Conservation (phyloP, 2,888 invertebrate genomes). For the Hydrotaea diabolus region DNA sequence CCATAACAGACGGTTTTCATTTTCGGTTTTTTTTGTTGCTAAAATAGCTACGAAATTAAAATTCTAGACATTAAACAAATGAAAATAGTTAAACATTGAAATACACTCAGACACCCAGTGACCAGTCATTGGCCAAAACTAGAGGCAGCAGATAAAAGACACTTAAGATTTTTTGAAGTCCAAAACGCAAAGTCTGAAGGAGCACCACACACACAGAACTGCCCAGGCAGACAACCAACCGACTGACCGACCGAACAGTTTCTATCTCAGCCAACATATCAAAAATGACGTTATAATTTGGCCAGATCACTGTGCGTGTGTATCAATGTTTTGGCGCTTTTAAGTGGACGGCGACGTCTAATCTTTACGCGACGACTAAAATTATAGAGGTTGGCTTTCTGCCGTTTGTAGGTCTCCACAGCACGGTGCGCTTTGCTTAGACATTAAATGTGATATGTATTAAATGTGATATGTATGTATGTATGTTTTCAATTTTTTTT, state of each 20-base stretch:
- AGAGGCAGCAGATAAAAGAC: constrained; percentile 9
- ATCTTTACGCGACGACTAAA: constrained; percentile 12
- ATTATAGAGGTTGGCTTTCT: constrained; percentile 54
- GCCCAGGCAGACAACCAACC: not conserved
- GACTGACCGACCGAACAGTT: constrained; percentile 8
- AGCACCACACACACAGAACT: constrained; percentile 9
- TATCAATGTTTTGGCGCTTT: constrained; percentile 65
- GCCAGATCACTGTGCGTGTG: not conserved
- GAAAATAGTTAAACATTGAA: constrained; percentile 62
- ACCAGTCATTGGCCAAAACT: constrained; percentile 17
- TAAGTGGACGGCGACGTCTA: constrained; percentile 46
- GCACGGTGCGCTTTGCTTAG: not conserved
- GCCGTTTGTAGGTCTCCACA: too few species aligned
- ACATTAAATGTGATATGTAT: not conserved
- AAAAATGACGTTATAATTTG: constrained; percentile 51
- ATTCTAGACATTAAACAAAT: constrained; percentile 65
- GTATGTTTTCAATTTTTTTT: constrained; percentile 4
- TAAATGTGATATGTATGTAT: constrained; percentile 10
- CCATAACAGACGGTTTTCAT: constrained; percentile 55
- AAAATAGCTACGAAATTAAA: constrained; percentile 63
- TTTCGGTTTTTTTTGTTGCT: too few species aligned
- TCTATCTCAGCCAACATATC: constrained; percentile 24
- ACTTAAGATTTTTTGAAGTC: constrained; percentile 19
- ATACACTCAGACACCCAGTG: constrained; percentile 55
- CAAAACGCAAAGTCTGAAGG: too few species aligned